Base-by-base conservation (phyloP, 2,113 vertebrate species). In the Zosterops lateralis region DNA sequence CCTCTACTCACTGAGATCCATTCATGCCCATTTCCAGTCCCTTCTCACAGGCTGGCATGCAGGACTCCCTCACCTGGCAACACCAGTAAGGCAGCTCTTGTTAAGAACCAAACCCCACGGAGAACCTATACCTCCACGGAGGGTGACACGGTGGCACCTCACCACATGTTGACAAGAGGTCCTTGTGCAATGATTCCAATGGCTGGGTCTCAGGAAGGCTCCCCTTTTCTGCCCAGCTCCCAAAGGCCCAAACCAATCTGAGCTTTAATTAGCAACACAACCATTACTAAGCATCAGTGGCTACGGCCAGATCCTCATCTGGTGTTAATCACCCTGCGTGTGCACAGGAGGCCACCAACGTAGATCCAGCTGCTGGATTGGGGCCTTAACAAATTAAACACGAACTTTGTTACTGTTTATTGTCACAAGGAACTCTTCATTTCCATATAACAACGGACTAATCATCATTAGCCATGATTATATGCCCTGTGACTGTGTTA, bases 261-360 rank as follows among this genome's bases (percentile, higher is more conserved):
- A 92, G 60, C 61, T 93, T 86, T 81, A 95, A 94, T 95, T 92
- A 96, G 82, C 95, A 96, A 71, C 87, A 80, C 31, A 88, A 84
- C 68, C 31, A 93, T 86, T 75, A 68, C 79, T 57, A 80, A 95
- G 85, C 85, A 94, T 45, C 60, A 68, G 79, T 60, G 61, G 87
- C 87, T 84, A 83, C 62, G 72, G 87, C 92, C 94, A 95, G 93
- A 95, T 92, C 76, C 68, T 97, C 94, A 93, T 93, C 92, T 95
- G 96, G 90, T 95, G 87, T 92, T 96, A 95, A 97, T 96, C 87
- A 94, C 50, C 1, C n/a, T 71, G 67, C 4, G 5, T 90, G 92
- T 11, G 74, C 90, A 74, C 92, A 48, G 73, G 70, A 90, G 95
- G 89, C 96, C 96, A 97, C 96, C 94, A 94, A 34, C n/a, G 0